Evolutionary conservation across 1,140 invertebrate species (phyloP).

Genomic region (Rhynchophorus ferrugineus): DNA sequence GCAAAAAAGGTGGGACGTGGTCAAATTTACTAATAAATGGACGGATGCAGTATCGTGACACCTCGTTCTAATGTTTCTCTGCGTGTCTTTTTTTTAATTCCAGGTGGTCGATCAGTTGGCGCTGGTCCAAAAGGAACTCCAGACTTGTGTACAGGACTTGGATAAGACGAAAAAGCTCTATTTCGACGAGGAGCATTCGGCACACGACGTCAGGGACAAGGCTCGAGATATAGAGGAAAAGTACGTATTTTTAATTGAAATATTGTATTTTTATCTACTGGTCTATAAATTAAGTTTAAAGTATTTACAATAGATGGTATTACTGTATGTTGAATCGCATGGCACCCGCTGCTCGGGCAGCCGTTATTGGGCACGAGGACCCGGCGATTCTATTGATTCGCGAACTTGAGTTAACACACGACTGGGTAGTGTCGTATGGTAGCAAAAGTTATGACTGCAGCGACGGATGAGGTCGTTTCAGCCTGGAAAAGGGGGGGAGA

Average conservation of each 20-base stretch:
- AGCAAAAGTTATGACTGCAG: too few species aligned
- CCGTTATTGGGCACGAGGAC: too few species aligned
- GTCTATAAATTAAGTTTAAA: too few species aligned
- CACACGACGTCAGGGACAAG: constrained; percentile 90
- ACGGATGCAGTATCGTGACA: neutral
- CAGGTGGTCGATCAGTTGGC: constrained; percentile 78
- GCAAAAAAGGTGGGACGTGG: constrained; percentile 79
- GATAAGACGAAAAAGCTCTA: constrained; percentile 93
- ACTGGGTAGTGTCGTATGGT: too few species aligned
- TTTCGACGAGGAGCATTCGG: constrained; percentile 90
- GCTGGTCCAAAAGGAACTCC: constrained; percentile 84
- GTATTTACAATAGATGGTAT: too few species aligned
- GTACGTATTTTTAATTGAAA: constrained; percentile 43
- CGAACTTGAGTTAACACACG: too few species aligned
- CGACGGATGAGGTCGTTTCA: too few species aligned
- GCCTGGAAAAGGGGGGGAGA: too few species aligned
- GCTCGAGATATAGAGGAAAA: constrained; percentile 94
- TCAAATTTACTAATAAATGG: constrained; percentile 1
- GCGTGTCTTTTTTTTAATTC: constrained; percentile 29
- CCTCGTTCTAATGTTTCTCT: neutral
- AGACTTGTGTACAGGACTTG: constrained; percentile 78
- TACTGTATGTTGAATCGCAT: too few species aligned
- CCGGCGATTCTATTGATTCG: too few species aligned
- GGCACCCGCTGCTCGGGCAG: too few species aligned
- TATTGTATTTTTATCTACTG: neutral